Percentiles rank a stretch among this genome's conserved stretches.
Conservation (phyloP, 2,113 vertebrate genomes). For the Pimephales promelas region DNA sequence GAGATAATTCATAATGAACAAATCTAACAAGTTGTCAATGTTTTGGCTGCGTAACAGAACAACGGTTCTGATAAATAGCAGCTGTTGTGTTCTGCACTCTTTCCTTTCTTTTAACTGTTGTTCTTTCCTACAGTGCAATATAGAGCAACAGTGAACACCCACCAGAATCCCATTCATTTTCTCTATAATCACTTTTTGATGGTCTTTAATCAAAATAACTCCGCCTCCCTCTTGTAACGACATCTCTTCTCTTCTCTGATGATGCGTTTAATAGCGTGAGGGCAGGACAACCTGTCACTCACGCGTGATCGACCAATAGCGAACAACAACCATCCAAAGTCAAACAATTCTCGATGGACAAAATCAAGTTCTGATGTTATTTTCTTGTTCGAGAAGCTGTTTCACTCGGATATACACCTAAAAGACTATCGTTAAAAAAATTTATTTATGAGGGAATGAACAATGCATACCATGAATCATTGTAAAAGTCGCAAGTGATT, state of each 20-base stretch:
- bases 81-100: neutral
- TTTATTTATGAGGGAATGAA: neutral
- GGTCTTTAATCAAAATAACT: no score
- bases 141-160: neutral
- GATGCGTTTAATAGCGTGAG: no score
- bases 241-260: no score
- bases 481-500: neutral
- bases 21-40: neutral
- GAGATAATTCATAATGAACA: neutral
- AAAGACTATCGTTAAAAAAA: no score
- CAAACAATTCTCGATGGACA: no score
- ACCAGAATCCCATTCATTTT: constrained; percentile 1
- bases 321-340: no score
- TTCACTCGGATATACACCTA: no score
- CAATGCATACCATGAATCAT: neutral
- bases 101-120: neutral
- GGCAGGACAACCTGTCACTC: no score
- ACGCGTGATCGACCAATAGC: no score
- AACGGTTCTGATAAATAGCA: neutral
- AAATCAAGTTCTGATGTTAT: no score
- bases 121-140: neutral
- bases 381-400: no score
- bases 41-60: neutral
- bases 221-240: no score
- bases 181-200: neutral